Conservation (phyloP, 2,113 vertebrate genomes). For the Sturnira hondurensis region DNA sequence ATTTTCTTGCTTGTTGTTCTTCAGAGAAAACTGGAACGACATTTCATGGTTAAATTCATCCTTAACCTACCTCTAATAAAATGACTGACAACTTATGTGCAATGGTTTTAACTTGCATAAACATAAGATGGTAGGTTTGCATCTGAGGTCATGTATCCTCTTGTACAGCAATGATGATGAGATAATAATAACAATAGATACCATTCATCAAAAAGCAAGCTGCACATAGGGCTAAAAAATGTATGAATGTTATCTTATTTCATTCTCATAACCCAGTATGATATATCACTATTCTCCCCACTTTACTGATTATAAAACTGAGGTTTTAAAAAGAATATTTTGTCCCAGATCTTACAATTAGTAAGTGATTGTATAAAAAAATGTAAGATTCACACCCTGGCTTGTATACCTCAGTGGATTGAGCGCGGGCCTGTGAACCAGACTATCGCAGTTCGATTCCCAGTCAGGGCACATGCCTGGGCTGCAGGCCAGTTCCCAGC, state of each 20-base stretch:
- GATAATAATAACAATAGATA: background rate
- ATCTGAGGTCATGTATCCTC: background rate
- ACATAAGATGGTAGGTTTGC: background rate
- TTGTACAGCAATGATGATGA: background rate
- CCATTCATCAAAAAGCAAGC: background rate
- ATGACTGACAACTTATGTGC: background rate
- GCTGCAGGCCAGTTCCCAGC: no score
- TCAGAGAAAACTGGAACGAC: background rate
- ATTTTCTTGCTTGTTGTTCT: background rate
- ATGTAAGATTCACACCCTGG: no score
- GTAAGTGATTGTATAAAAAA: no score
- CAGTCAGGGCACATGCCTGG: no score
- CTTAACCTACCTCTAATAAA: background rate
- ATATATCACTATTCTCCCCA: background rate
- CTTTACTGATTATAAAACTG: background rate
- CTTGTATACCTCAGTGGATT: no score
- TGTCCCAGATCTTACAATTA: background rate
- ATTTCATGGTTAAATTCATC: background rate
- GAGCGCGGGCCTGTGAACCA: no score
- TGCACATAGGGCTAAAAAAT: accelerated
- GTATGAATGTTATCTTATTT: background rate
- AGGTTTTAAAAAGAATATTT: background rate
- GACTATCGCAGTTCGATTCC: no score
- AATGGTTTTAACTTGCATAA: constrained; percentile 7
- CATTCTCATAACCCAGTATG: background rate